Percentiles rank a stretch among this genome's conserved stretches.
phyloP scores from a whole-genome alignment of 2,797 vertebrate species.

The Eurystomus glaucurus region DNA sequence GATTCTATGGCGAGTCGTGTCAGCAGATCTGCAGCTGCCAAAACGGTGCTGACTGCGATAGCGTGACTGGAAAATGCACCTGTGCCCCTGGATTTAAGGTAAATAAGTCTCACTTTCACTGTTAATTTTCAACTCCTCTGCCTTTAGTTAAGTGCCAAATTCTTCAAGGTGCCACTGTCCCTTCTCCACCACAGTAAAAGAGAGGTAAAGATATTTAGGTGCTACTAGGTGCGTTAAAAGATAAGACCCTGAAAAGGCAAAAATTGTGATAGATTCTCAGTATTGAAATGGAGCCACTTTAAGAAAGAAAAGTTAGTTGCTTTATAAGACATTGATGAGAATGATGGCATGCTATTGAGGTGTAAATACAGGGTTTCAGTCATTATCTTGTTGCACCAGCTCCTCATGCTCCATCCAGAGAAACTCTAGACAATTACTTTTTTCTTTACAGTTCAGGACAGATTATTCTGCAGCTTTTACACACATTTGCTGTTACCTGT shows the following conservation, averaged over 20 bases:
- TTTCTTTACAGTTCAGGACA: not conserved
- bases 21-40: slow-evolving; percentile 94
- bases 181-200: not conserved
- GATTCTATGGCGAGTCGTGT: slow-evolving; percentile 93
- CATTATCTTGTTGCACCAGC: not conserved
- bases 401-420: not conserved
- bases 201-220: not conserved
- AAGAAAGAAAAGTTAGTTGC: not conserved
- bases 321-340: not conserved
- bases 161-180: not conserved
- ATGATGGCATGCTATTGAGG: not conserved
- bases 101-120: slow-evolving; percentile 52
- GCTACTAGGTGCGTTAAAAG: not conserved
- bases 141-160: not conserved
- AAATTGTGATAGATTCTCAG: not conserved
- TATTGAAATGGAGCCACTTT: not conserved
- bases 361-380: not conserved
- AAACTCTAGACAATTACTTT: not conserved
- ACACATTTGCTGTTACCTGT: not conserved
- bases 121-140: not conserved
- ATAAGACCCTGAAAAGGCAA: not conserved
- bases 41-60: slow-evolving; percentile 95
- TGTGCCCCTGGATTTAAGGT: slow-evolving; percentile 97
- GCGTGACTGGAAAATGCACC: slow-evolving; percentile 91
- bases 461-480: not conserved